A percentile compares a stretch with the other conserved stretches of the same genome.
These are phyloP conservation scores for Alethe castanea DNA, from an alignment of 2,113 vertebrate genomes.

Conservation along the genomic window DNA sequence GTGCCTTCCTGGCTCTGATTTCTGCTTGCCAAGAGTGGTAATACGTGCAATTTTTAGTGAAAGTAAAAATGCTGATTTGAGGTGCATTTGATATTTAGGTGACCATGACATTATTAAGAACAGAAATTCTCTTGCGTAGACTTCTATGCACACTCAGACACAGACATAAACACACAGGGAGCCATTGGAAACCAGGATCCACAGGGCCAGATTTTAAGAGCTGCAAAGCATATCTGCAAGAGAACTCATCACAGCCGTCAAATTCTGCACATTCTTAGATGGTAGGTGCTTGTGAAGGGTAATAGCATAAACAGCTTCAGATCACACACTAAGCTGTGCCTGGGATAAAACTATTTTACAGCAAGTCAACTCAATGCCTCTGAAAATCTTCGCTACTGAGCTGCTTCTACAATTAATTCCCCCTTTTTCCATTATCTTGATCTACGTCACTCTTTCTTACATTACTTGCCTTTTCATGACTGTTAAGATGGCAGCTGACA, in stretches of 20 bases:
- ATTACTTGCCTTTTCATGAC: not conserved
- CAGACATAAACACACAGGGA: rapidly evolving
- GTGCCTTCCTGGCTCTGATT: not conserved
- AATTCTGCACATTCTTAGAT: not conserved
- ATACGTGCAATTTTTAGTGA: not conserved
- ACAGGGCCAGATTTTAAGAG: not conserved
- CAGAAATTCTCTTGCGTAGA: not conserved
- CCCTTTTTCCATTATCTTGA: not conserved
- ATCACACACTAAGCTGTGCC: not conserved
- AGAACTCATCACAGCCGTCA: not conserved
- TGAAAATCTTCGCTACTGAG: not conserved
- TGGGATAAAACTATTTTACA: not conserved
- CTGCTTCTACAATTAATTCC: not conserved
- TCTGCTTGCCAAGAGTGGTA: not conserved
- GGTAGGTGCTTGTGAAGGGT: not conserved
- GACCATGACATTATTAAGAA: not conserved
- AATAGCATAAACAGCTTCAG: not conserved
- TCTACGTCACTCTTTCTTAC: not conserved
- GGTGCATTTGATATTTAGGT: not conserved
- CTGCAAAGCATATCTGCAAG: not conserved
- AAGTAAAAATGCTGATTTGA: not conserved
- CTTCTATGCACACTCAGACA: rapidly evolving
- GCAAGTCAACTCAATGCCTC: not conserved
- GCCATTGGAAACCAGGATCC: not conserved
- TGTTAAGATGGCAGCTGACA: not conserved